Base-by-base conservation (phyloP, 2,113 vertebrate species). In the Silurus meridionalis region DNA sequence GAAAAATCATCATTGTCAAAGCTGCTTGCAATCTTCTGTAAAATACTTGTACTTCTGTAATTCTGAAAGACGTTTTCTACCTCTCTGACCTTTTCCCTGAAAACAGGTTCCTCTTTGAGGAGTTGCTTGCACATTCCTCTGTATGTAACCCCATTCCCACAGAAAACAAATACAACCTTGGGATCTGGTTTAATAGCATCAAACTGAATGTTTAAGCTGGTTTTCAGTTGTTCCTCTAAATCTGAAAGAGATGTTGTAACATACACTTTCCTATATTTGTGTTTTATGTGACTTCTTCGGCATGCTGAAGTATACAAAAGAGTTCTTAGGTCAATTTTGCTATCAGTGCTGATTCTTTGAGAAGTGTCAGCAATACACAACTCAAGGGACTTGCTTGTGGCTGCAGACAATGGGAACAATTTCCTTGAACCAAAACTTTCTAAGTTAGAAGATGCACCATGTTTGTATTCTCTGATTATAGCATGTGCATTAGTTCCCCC, bases 401-500 rank as follows among this genome's bases (percentile, higher is more conserved):
- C 95, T 91, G 96, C 96, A 82, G 97, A 96, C 72, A 96, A 86
- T 53, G 95, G 87, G 90, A 97, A 93, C 85, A 96, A 78, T 85
- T 95, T 94, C 25, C 90, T 86, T 23, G 91, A 88, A 57, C 89
- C 74, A 88, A 92, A 91, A 82, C 60, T 60, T 14, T 83, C 91
- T 74, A 84, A 19, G 23, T 79, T 78, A 25, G 89, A 82, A 79
- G 67, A 2, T 8, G 80, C 61, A 2, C 52, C 64, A 82, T 94
- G 90, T 63, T 90, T 95, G 52, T 94, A 83, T 85, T 97, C 93
- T 86, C 89, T 96, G 21, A 97, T 90, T 83, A 97, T 92, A 3
- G 86, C 88, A 13, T 97, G 97, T 83, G 94, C 95, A 90, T 97
- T 97, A 79, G 96, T 97, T 64, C 96, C 96, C 25, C 96, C 96